Evolutionary conservation across 1,140 invertebrate species (phyloP).

Genomic region (Monomorium pharaonis): DNA sequence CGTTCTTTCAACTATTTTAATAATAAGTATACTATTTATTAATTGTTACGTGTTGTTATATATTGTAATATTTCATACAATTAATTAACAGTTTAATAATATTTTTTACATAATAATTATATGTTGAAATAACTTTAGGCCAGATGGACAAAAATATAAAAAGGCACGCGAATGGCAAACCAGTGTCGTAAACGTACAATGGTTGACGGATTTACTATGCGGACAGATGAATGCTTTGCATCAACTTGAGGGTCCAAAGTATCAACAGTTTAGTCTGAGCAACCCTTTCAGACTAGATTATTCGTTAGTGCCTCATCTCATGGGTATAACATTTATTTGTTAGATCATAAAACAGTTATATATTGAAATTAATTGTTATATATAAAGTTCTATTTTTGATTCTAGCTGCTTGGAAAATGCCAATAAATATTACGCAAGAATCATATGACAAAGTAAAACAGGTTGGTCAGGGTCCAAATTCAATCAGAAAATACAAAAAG

Average conservation of each 20-base stretch:
- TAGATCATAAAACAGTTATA: background rate
- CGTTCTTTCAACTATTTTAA: background rate
- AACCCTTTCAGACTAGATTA: constrained; percentile 95
- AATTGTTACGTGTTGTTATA: background rate
- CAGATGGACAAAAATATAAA: constrained; percentile 94
- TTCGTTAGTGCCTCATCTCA: constrained; percentile 93
- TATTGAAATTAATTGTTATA: background rate
- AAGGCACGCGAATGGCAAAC: constrained; percentile 96
- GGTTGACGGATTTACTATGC: constrained; percentile 97
- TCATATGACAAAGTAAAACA: constrained; percentile 92
- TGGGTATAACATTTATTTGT: constrained; percentile 88
- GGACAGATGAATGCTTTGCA: constrained; percentile 94
- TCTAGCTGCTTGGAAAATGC: constrained; percentile 95
- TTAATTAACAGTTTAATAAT: background rate
- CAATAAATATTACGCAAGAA: constrained; percentile 95
- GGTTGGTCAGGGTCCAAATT: constrained; percentile 84
- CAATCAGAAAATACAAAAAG: constrained; percentile 83
- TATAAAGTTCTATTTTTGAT: background rate
- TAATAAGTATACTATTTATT: background rate
- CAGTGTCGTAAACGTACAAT: constrained; percentile 95
- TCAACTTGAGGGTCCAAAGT: constrained; percentile 93
- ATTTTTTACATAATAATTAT: constrained; percentile 9
- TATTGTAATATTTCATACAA: background rate
- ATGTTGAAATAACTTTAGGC: constrained; percentile 84
- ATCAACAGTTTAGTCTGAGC: constrained; percentile 93